Evolutionary conservation across 2,888 invertebrate genomes (phyloP).

Genomic region (Elegia similella): DNA sequence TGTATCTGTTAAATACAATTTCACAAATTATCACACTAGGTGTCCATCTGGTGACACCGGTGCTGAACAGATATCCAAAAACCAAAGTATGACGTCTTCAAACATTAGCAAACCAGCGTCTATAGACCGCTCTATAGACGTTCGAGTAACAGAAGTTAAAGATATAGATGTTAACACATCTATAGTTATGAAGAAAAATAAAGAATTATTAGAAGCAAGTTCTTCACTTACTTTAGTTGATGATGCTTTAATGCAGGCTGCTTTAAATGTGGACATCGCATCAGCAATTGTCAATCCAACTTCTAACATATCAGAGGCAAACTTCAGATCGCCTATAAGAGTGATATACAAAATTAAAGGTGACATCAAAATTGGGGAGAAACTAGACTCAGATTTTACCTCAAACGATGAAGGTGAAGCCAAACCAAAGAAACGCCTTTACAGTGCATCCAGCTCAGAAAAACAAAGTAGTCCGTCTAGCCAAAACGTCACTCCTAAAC

Average conservation of each 20-base stretch:
- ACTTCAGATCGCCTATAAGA: conserved; percentile 33
- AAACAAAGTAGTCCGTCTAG: conserved; percentile 24
- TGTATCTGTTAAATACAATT: conserved; percentile 18
- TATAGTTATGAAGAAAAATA: conserved; percentile 61
- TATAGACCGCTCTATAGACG: conserved; percentile 39
- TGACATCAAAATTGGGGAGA: conserved; percentile 17
- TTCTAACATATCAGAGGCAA: background rate
- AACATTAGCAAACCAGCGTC: conserved; percentile 35
- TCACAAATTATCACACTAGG: conserved; percentile 10
- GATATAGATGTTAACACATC: conserved; percentile 56
- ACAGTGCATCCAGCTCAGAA: conserved; percentile 39
- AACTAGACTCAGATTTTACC: conserved; percentile 34
- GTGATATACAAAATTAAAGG: conserved; percentile 39
- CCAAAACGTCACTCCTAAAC: conserved; percentile 58
- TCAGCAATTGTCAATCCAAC: conserved; percentile 12
- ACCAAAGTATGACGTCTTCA: conserved; percentile 27
- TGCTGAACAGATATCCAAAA: conserved; percentile 23
- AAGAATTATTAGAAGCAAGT: conserved; percentile 48
- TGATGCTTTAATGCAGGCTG: conserved; percentile 35
- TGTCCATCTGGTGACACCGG: conserved; percentile 29
- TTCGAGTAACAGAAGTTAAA: conserved; percentile 30
- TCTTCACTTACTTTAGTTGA: conserved; percentile 65
- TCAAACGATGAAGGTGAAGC: conserved; percentile 30
- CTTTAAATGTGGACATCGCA: conserved; percentile 29
- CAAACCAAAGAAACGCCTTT: conserved; percentile 50